Conservation (phyloP, 2,113 vertebrate species). For the Zapornia atra region DNA sequence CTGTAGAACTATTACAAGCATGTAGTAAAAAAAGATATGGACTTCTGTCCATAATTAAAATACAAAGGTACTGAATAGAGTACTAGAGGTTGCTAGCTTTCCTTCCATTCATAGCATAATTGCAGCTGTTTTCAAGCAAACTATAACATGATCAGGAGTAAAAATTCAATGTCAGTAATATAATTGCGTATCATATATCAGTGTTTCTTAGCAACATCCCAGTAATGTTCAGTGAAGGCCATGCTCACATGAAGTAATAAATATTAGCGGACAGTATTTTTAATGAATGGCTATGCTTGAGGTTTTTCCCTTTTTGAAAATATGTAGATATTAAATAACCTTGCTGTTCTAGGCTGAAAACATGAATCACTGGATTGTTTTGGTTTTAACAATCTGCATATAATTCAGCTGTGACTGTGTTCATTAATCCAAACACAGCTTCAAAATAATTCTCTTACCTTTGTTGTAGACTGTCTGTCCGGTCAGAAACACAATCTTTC, state of each 20-base stretch:
- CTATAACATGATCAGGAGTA: conserved; percentile 19
- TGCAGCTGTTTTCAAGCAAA: conserved; percentile 23
- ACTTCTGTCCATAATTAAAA: neutral
- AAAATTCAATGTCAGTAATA: conserved; percentile 39
- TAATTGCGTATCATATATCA: conserved; percentile 28
- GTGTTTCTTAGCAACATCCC: conserved; percentile 45
- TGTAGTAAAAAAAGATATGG: neutral
- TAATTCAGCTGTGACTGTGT: neutral
- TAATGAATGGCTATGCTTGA: neutral
- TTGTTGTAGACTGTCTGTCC: neutral
- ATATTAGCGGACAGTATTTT: conserved; percentile 9
- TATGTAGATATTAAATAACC: neutral
- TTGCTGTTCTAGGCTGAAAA: neutral
- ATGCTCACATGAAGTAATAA: neutral
- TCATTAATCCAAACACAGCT: neutral
- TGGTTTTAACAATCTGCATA: neutral
- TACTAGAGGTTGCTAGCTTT: neutral
- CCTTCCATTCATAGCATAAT: conserved; percentile 6
- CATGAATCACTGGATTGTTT: neutral
- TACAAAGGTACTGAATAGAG: neutral
- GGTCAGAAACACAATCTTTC: neutral
- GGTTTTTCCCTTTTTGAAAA: neutral
- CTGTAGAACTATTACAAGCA: neutral
- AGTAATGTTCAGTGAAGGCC: neutral
- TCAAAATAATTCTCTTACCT: neutral